These are phyloP conservation scores for Odocoileus hemionus DNA, from an alignment of 2,113 vertebrate species.

Conservation along the genomic window DNA sequence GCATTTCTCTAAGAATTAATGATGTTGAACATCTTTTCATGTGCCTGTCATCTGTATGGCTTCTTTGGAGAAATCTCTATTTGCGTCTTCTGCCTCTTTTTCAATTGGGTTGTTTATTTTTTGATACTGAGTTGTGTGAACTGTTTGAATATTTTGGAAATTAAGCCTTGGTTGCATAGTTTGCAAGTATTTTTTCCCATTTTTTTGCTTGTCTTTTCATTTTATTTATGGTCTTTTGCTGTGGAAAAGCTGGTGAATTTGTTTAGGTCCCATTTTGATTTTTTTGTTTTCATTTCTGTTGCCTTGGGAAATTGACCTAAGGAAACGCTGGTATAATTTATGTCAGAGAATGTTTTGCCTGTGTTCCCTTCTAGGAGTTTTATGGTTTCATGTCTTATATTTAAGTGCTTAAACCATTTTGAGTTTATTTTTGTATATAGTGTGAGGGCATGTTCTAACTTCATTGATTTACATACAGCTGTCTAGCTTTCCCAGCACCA, in stretches of 20 bases:
- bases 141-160: neutral
- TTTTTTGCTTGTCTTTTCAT: neutral
- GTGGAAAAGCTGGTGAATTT: neutral
- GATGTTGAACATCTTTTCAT: neutral
- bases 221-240: neutral
- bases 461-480: neutral
- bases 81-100: neutral
- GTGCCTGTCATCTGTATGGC: neutral
- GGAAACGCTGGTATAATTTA: neutral
- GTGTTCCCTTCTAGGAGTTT: neutral
- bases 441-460: neutral
- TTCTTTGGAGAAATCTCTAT: neutral
- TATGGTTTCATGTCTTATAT: neutral
- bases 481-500: neutral
- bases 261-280: neutral
- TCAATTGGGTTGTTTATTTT: neutral
- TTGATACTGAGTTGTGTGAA: neutral
- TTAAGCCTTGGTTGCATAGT: neutral
- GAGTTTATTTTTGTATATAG: neutral
- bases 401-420: neutral
- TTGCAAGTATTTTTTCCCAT: neutral
- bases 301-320: neutral
- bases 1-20: neutral
- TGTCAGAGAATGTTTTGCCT: neutral
- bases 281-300: neutral